Conservation (phyloP, 1,140 invertebrate species). For the Brachionus paranguensis region DNA sequence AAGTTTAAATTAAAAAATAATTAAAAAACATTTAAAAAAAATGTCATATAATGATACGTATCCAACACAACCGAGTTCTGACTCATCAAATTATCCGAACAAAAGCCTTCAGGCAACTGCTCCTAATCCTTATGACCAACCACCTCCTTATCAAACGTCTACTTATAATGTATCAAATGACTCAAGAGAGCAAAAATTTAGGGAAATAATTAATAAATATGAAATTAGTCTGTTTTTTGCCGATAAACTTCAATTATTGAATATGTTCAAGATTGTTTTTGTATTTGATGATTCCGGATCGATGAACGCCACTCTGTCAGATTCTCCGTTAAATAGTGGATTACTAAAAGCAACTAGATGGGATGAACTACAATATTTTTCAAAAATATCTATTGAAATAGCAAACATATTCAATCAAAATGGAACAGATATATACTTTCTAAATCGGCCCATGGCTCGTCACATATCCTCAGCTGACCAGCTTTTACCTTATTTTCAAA, state of each 20-base stretch:
- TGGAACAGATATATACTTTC: slow-evolving; percentile 20
- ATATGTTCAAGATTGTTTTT: slow-evolving; percentile 35
- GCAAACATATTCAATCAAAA: not conserved
- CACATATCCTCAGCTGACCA: not conserved
- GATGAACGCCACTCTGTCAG: not conserved
- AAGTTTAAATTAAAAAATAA: not conserved
- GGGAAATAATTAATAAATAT: slow-evolving; percentile 8
- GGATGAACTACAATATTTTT: slow-evolving; percentile 20
- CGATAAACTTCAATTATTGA: slow-evolving; percentile 10
- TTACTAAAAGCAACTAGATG: slow-evolving; percentile 6
- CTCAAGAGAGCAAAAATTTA: not conserved
- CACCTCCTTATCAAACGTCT: not conserved
- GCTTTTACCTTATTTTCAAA: not conserved
- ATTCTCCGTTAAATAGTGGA: not conserved
- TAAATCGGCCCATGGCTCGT: not conserved
- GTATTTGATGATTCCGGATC: slow-evolving; percentile 32
- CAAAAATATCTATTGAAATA: not conserved
- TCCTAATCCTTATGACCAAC: not conserved
- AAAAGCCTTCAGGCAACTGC: not conserved
- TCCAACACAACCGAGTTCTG: not conserved
- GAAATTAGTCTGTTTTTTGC: slow-evolving; percentile 20
- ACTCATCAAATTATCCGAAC: not conserved
- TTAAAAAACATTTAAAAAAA: not conserved
- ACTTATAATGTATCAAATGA: not conserved
- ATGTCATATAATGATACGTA: not conserved